A percentile compares a stretch with the other conserved stretches of the same genome.
Evolutionary conservation across 2,113 vertebrate genomes (phyloP).

Genomic region (Octodon degus): DNA sequence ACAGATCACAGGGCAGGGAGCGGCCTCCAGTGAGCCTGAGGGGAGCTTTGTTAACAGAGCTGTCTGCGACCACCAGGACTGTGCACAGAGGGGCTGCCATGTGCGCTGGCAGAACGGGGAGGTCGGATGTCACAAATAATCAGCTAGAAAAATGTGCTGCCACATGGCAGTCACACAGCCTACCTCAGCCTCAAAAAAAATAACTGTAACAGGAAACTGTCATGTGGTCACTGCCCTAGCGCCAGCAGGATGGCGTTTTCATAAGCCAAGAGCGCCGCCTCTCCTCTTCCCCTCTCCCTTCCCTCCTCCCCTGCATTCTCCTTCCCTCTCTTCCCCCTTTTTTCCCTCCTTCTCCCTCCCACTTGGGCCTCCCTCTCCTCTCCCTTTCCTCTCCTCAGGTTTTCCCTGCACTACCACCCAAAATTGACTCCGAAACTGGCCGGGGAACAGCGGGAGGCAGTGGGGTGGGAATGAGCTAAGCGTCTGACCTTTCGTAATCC

Average conservation of each 20-base stretch:
- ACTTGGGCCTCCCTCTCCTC: too few species aligned
- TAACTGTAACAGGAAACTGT: background rate
- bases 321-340: background rate
- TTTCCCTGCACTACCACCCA: background rate
- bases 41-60: background rate
- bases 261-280: background rate
- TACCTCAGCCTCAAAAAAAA: background rate
- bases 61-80: background rate
- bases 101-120: background rate
- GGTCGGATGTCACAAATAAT: background rate
- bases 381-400: background rate
- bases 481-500: background rate
- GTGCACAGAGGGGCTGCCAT: background rate
- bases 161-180: background rate
- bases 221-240: background rate
- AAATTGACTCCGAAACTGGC: background rate
- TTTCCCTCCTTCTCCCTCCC: too few species aligned
- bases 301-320: too few species aligned
- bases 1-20: background rate
- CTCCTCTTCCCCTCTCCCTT: background rate
- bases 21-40: too few species aligned
- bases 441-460: background rate
- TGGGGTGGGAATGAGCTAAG: background rate
- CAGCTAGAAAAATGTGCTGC: background rate
- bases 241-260: background rate